Conservation (phyloP, 2,888 invertebrate genomes). For the Macaria liturata region DNA sequence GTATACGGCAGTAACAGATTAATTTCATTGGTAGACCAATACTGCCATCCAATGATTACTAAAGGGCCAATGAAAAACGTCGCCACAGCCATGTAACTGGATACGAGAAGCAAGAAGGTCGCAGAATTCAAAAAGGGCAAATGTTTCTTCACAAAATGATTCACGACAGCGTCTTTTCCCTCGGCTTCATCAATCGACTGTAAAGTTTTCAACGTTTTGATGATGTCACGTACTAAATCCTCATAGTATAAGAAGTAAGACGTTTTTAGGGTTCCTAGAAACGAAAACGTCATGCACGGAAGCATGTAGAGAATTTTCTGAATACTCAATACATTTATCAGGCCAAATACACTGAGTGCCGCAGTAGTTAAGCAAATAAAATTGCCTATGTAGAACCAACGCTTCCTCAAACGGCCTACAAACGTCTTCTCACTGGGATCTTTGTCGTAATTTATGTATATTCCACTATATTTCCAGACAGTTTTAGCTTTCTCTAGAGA, state of each 20-base stretch:
- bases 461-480: slow-evolving; percentile 30
- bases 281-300: slow-evolving; percentile 45
- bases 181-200: slow-evolving; percentile 10
- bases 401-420: slow-evolving; percentile 29
- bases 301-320: slow-evolving; percentile 44
- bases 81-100: slow-evolving; percentile 26
- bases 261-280: slow-evolving; percentile 46
- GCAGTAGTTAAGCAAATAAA: slow-evolving; percentile 33
- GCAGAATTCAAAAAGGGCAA: slow-evolving; percentile 34
- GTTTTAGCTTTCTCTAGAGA: slow-evolving; percentile 38
- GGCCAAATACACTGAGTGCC: slow-evolving; percentile 23
- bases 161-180: slow-evolving; percentile 10
- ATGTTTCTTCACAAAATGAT: slow-evolving; percentile 26
- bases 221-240: slow-evolving; percentile 40
- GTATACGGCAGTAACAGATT: slow-evolving; percentile 48
- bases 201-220: slow-evolving; percentile 36
- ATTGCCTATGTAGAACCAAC: slow-evolving; percentile 40
- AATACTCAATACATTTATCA: slow-evolving; percentile 27
- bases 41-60: slow-evolving; percentile 37
- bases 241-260: slow-evolving; percentile 42
- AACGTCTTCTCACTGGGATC: background rate
- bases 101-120: slow-evolving; percentile 30
- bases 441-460: slow-evolving; percentile 15
- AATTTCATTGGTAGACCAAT: slow-evolving; percentile 43
- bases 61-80: slow-evolving; percentile 46